phyloP scores from a whole-genome alignment of 2,797 vertebrate species.

The Poecilia wingei region DNA sequence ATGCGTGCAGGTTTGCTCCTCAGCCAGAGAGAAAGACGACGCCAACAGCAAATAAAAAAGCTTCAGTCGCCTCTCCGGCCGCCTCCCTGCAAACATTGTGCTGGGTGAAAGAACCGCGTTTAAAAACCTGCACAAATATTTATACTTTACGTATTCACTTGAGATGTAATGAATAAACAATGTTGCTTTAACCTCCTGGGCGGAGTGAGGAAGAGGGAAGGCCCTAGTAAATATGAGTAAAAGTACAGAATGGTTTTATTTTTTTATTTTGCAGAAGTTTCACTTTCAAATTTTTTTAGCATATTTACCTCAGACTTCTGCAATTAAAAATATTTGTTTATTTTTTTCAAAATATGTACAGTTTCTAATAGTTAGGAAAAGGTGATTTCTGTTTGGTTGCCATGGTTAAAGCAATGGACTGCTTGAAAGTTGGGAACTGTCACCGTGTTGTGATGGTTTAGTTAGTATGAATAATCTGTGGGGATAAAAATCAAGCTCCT shows the following conservation, averaged over 20 bases:
- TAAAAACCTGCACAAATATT: constrained; percentile 23
- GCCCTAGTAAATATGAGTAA: not conserved
- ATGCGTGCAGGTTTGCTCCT: constrained; percentile 52
- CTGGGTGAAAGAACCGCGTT: not conserved
- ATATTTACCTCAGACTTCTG: not conserved
- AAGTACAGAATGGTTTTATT: not conserved
- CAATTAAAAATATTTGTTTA: not conserved
- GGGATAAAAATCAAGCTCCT: too few relatives aligned
- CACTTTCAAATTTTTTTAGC: not conserved
- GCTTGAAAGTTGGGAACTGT: too few relatives aligned
- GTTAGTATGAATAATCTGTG: too few relatives aligned
- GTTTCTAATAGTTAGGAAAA: too few relatives aligned
- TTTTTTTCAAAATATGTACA: not conserved
- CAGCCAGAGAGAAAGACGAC: constrained; percentile 51
- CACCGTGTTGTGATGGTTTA: too few relatives aligned
- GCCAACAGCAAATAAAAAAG: constrained; percentile 60
- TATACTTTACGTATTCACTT: constrained; percentile 39
- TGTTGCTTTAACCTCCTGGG: not conserved
- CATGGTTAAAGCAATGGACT: too few relatives aligned
- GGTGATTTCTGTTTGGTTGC: too few relatives aligned
- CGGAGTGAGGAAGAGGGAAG: not conserved
- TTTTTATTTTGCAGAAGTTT: not conserved
- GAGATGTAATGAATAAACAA: not conserved
- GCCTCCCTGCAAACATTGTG: constrained; percentile 43
- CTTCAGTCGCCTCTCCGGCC: constrained; percentile 42